These are phyloP conservation scores for Temnothorax nylanderi DNA, from an alignment of 1,140 invertebrate species.

Conservation along the genomic window DNA sequence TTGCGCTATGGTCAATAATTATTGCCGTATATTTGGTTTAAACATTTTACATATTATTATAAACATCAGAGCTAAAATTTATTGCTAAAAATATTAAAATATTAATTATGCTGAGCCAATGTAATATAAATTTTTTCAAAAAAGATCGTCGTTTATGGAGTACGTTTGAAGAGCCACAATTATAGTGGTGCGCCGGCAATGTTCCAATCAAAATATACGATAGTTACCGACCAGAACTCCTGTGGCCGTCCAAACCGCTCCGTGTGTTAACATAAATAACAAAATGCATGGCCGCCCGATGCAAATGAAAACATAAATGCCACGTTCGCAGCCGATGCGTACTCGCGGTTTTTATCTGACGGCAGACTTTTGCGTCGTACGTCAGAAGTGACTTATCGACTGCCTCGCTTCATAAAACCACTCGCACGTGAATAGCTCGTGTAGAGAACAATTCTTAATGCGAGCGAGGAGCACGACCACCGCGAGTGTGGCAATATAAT, in stretches of 20 bases:
- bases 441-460: conserved; percentile 26
- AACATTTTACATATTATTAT: not conserved
- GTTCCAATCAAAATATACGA: not conserved
- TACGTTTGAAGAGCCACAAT: not conserved
- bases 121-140: not conserved
- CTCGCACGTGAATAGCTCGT: conserved; percentile 2
- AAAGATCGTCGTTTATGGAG: not conserved
- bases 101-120: not conserved
- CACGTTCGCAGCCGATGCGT: not conserved
- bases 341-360: not conserved
- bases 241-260: not conserved
- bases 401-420: not conserved
- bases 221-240: not conserved
- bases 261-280: not conserved
- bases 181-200: not conserved
- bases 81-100: not conserved
- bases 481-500: conserved; percentile 27
- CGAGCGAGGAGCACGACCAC: conserved; percentile 12
- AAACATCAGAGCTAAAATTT: not conserved
- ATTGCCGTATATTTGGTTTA: not conserved
- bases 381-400: conserved; percentile 21
- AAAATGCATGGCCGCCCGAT: not conserved
- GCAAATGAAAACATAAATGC: conserved; percentile 18
- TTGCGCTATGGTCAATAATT: not conserved
- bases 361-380: not conserved